These are phyloP conservation scores for Ricordea florida DNA, from an alignment of 92 coral and sea anemone species.

Conservation along the genomic window DNA sequence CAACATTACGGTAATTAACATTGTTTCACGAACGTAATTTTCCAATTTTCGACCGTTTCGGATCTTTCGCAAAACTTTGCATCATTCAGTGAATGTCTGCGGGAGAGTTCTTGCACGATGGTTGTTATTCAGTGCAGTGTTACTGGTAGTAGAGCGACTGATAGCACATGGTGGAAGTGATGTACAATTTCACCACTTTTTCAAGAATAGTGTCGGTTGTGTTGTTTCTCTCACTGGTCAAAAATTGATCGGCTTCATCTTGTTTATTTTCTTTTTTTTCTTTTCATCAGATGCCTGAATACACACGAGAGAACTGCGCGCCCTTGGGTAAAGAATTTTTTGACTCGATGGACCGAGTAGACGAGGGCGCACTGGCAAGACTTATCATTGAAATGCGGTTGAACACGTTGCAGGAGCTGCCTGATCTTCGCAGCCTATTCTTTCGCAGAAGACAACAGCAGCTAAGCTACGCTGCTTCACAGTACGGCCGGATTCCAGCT, in stretches of 20 bases:
- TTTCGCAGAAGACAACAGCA: conserved; percentile 68
- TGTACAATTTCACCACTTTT: too few species aligned
- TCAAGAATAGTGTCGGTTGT: too few species aligned
- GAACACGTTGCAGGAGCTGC: conserved; percentile 88
- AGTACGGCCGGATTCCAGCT: conserved; percentile 33
- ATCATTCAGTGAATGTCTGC: too few species aligned
- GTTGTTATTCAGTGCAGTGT: too few species aligned
- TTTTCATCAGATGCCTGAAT: conserved; percentile 79
- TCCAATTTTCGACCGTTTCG: too few species aligned
- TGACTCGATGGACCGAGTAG: conserved; percentile 94
- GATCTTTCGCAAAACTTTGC: too few species aligned
- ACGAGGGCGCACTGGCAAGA: conserved; percentile 84
- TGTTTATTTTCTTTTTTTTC: background rate
- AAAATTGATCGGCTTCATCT: background rate
- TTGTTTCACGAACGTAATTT: too few species aligned
- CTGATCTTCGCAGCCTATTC: conserved; percentile 85
- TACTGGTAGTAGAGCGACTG: too few species aligned
- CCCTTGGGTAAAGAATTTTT: conserved; percentile 90
- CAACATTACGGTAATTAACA: too few species aligned
- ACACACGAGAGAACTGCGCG: conserved; percentile 67
- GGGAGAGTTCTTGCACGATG: too few species aligned
- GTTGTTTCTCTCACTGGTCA: too few species aligned
- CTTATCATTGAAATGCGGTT: conserved; percentile 82
- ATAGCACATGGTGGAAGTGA: too few species aligned
- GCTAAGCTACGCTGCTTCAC: conserved; percentile 30